Evolutionary conservation across 1,140 invertebrate species (phyloP), one percentile per base, ranked within the genome.

Genomic region (Leptestheria dahalacensis): DNA sequence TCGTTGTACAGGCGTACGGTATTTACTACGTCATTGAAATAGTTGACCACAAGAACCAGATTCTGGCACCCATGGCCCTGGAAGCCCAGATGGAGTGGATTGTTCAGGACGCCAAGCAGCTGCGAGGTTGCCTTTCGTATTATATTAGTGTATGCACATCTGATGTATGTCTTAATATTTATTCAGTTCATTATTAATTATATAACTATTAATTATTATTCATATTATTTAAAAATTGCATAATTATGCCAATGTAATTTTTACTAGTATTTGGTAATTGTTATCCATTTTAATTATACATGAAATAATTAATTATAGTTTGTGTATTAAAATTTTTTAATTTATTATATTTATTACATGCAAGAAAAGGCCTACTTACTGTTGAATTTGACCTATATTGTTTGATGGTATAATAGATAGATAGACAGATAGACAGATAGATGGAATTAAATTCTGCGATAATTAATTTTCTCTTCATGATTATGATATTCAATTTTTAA

Each of bases 51-150:
- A 68, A 69, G 51, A 72, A 75, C 60, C 69, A 71, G 59, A 61
- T 75, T 12, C 58, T 77, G 12, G 64, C 68, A 20, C 68, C 72
- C 1, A 59, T 66, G 24, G 62, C 64, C 23, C 65, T 77, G 48
- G 71, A 77, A 62, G 66, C 71, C 60, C 70, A 73, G 51, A 63
- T 78, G 49, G 65, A 76, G 29, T 75, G 72, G 69, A 75, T 78
- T 50, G 66, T 75, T 3, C 64, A 70, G 18, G 72, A 77, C 67
- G 72, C 74, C 25, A 64, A 70, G 52, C 65, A 68, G 54, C 68
- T 70, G 49, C 48, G 61, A 57, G 68, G 74, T 74, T 62, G n/a
- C n/a, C n/a, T n/a, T n/a, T n/a, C n/a, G n/a, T n/a, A n/a, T n/a
- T n/a, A n/a, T 48, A 57, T 59, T 59, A 1, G 12, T 2, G 2